Conservation (phyloP, 2,113 vertebrate genomes). For the Propithecus coquereli region DNA sequence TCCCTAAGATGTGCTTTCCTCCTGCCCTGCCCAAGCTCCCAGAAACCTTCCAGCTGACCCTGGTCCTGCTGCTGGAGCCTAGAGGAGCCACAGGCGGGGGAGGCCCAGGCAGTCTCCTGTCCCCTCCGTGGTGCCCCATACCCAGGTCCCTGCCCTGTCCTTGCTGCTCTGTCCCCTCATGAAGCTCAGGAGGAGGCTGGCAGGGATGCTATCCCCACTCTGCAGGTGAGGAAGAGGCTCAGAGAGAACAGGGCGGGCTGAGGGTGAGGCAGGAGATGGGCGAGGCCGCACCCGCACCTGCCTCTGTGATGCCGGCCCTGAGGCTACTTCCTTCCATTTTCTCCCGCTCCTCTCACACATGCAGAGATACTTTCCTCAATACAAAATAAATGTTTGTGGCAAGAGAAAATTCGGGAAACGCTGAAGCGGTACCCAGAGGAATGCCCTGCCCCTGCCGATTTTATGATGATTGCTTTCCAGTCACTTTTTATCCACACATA, state of each 20-base stretch:
- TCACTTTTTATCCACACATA: neutral
- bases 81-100: neutral
- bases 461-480: neutral
- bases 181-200: neutral
- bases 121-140: neutral
- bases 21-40: neutral
- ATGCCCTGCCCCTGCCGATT: too few species aligned
- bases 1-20: neutral
- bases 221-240: neutral
- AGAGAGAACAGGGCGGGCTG: too few species aligned
- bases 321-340: neutral
- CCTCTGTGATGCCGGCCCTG: neutral
- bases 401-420: neutral
- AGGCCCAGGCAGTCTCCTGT: accelerated
- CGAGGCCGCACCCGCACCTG: too few species aligned
- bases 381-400: neutral
- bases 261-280: neutral
- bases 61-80: neutral
- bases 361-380: neutral
- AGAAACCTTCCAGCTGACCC: neutral
- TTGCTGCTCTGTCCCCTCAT: neutral
- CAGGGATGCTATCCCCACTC: neutral
- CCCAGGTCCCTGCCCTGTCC: neutral
- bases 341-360: neutral
- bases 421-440: neutral